These are phyloP conservation scores for Tupiocoris notatus DNA, from an alignment of 2,888 invertebrate species.

Conservation along the genomic window DNA sequence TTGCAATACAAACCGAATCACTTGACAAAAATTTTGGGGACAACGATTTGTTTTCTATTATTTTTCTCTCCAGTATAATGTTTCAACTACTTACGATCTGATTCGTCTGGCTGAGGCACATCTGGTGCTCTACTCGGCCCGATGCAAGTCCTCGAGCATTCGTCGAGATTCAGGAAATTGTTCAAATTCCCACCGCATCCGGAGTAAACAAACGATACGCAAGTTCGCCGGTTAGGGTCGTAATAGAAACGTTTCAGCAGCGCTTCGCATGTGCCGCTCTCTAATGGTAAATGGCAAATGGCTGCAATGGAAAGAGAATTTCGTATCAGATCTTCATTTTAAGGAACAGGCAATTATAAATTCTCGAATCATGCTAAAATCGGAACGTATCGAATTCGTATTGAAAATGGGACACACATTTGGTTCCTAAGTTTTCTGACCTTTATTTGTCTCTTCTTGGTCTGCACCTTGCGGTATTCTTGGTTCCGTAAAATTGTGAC, in stretches of 20 bases:
- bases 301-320: slow-evolving; percentile 56
- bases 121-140: slow-evolving; percentile 14
- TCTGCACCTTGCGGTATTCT: slow-evolving; percentile 54
- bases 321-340: no score
- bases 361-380: background rate
- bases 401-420: background rate
- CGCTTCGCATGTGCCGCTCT: slow-evolving; percentile 62
- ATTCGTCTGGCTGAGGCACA: background rate
- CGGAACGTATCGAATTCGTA: background rate
- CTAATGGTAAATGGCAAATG: slow-evolving; percentile 65
- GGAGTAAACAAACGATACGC: slow-evolving; percentile 76
- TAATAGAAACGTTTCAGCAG: slow-evolving; percentile 65
- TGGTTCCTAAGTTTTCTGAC: no score
- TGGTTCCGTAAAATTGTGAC: slow-evolving; percentile 61
- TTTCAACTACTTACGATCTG: slow-evolving; percentile 34
- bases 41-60: no score
- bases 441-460: slow-evolving; percentile 24
- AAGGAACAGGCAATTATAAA: no score
- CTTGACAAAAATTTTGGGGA: no score
- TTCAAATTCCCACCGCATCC: slow-evolving; percentile 88
- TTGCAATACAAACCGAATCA: no score
- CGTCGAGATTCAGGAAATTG: slow-evolving; percentile 72
- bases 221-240: slow-evolving; percentile 66
- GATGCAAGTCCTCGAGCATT: slow-evolving; percentile 65
- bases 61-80: no score